Percentiles rank a stretch among this genome's conserved stretches.
Conservation (phyloP, 2,888 invertebrate genomes). For the Anthrax anthrax region DNA sequence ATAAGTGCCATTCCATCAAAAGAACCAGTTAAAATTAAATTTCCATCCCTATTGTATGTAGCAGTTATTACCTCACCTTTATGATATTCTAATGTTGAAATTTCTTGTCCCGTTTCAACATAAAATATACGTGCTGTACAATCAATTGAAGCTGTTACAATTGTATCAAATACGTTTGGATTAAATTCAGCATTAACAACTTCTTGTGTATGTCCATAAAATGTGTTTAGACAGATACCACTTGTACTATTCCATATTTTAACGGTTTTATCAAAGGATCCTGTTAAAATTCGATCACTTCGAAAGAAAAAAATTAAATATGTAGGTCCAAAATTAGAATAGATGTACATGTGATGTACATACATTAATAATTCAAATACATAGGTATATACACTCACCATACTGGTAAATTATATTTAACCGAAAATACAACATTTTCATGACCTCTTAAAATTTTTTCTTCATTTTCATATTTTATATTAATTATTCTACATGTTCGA, state of each 20-base stretch:
- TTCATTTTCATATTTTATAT: conserved; percentile 53
- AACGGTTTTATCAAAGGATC: conserved; percentile 68
- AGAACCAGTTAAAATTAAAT: conserved; percentile 59
- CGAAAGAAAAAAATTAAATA: background rate
- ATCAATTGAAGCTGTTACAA: conserved; percentile 67
- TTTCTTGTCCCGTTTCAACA: conserved; percentile 47
- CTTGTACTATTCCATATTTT: conserved; percentile 56
- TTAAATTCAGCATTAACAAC: conserved; percentile 57
- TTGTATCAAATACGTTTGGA: conserved; percentile 41
- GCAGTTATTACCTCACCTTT: conserved; percentile 61
- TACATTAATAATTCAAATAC: background rate
- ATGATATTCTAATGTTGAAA: conserved; percentile 49
- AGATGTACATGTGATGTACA: conserved; percentile 1
- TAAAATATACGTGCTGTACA: conserved; percentile 57
- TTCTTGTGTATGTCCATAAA: conserved; percentile 63
- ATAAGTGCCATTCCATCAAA: conserved; percentile 62
- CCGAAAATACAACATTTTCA: conserved; percentile 68
- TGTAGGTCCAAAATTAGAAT: background rate
- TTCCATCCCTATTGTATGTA: conserved; percentile 54
- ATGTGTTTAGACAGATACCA: conserved; percentile 50
- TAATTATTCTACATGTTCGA: conserved; percentile 69
- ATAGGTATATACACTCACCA: conserved; percentile 38
- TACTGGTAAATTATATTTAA: conserved; percentile 59
- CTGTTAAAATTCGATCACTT: conserved; percentile 59
- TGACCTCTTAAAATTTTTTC: conserved; percentile 56